Percentiles rank a stretch among this genome's conserved stretches.
Evolutionary conservation across 2,888 invertebrate species (phyloP).

Genomic region (Choristoneura rosaceana): DNA sequence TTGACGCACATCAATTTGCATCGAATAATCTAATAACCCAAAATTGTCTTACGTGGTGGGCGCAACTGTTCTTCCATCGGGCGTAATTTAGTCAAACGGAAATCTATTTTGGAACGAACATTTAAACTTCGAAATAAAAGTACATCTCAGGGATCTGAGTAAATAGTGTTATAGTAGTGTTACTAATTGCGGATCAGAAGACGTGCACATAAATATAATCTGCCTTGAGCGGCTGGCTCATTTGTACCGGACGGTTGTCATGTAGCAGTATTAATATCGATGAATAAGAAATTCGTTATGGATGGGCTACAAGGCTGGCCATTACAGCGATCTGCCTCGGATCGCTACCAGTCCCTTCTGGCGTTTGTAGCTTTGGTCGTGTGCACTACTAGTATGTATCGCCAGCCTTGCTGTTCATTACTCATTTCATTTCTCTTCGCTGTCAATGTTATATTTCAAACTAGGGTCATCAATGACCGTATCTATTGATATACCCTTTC

Average conservation of each 20-base stretch:
- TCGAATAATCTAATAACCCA: no score
- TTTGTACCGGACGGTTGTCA: conserved; percentile 83
- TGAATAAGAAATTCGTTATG: conserved; percentile 85
- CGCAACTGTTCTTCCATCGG: no score
- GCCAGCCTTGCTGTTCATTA: conserved; percentile 66
- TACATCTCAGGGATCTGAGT: conserved; percentile 34
- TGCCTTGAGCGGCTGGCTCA: conserved; percentile 77
- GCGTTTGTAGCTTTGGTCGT: conserved; percentile 48
- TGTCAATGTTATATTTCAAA: conserved; percentile 32
- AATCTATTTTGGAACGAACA: no score
- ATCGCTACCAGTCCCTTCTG: conserved; percentile 73
- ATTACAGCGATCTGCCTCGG: conserved; percentile 69
- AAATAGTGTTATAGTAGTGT: conserved; percentile 60
- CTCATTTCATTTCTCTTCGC: conserved; percentile 59
- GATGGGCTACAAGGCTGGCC: conserved; percentile 80
- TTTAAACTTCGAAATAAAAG: background rate
- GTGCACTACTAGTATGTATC: conserved; percentile 64
- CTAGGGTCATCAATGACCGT: conserved; percentile 28
- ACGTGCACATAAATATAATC: conserved; percentile 83
- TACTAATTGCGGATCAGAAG: conserved; percentile 80
- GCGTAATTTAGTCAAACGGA: no score
- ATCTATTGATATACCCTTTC: background rate
- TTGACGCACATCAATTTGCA: no score
- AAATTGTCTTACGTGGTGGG: no score
- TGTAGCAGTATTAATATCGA: conserved; percentile 83